These are phyloP conservation scores for Drosophila truncata DNA, from an alignment of 1,140 invertebrate species.

Conservation along the genomic window DNA sequence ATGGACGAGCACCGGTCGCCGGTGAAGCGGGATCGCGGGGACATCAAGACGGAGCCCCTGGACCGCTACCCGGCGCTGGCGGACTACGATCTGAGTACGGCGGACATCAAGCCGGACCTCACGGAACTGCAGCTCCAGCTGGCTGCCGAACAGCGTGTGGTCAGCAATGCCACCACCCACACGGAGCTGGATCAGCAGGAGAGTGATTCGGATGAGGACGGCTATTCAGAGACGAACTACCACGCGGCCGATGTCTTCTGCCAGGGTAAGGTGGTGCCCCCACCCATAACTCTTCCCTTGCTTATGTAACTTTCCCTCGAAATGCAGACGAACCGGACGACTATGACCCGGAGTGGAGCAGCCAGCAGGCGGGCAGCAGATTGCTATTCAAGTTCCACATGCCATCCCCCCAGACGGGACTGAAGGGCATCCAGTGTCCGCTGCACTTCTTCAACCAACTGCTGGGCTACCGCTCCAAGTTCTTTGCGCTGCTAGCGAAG, in stretches of 20 bases:
- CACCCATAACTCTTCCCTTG: background rate
- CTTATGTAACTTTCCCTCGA: constrained; percentile 6
- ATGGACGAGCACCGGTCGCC: constrained; percentile 67
- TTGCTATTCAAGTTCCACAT: constrained; percentile 58
- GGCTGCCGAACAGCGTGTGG: constrained; percentile 27
- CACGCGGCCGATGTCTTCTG: constrained; percentile 52
- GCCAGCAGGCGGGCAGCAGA: constrained; percentile 39
- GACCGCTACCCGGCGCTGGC: constrained; percentile 55
- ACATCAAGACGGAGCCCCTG: constrained; percentile 43
- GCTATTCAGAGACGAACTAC: constrained; percentile 67
- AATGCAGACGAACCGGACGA: constrained; percentile 55
- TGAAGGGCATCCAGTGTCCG: constrained; percentile 46
- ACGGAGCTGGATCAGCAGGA: constrained; percentile 55
- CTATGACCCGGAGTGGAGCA: constrained; percentile 65
- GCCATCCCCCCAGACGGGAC: constrained; percentile 30
- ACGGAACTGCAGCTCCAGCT: constrained; percentile 65
- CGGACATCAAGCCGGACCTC: constrained; percentile 67
- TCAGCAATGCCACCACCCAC: background rate
- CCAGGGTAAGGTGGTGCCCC: constrained; percentile 50
- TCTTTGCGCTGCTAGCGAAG: constrained; percentile 49
- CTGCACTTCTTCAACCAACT: constrained; percentile 62
- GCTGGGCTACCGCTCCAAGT: constrained; percentile 55
- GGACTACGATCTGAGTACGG: constrained; percentile 58
- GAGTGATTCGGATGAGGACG: constrained; percentile 74
- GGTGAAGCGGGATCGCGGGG: constrained; percentile 56